Evolutionary conservation across 1,140 invertebrate species (phyloP).

Genomic region (Drosophila albomicans): DNA sequence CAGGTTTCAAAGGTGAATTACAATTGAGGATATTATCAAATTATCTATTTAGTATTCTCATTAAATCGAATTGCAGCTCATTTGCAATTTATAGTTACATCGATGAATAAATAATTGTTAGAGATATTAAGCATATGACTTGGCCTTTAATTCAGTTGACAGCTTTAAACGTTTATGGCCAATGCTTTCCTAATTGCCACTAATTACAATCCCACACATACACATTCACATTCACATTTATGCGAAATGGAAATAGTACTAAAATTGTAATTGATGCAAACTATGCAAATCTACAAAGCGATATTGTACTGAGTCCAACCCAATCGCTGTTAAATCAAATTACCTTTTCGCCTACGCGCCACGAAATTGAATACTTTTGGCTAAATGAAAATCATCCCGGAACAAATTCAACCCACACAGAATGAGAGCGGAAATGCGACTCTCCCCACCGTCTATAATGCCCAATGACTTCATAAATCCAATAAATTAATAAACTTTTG

Average conservation of each 20-base stretch:
- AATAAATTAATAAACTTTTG: constrained; percentile 83
- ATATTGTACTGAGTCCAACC: constrained; percentile 18
- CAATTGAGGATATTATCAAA: background rate
- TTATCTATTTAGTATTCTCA: background rate
- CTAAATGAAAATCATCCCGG: constrained; percentile 56
- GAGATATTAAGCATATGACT: constrained; percentile 1
- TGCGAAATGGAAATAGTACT: constrained; percentile 12
- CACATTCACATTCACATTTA: background rate
- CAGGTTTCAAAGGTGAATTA: background rate
- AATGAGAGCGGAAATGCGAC: no score
- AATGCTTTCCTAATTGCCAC: constrained; percentile 29
- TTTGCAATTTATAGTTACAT: constrained; percentile 1
- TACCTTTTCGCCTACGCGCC: constrained; percentile 53
- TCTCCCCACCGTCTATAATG: constrained; percentile 45
- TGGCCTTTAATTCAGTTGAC: constrained; percentile 18
- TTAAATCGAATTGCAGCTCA: background rate
- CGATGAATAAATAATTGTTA: constrained; percentile 6
- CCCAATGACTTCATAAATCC: constrained; percentile 81
- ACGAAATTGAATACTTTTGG: constrained; percentile 73
- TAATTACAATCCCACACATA: constrained; percentile 21
- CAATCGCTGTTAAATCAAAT: constrained; percentile 76
- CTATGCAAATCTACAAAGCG: constrained; percentile 30
- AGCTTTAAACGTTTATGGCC: constrained; percentile 7
- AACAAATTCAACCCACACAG: constrained; percentile 56
- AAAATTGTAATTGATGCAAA: constrained; percentile 42